These are phyloP conservation scores for Hippoglossus hippoglossus DNA, from an alignment of 2,797 vertebrate genomes.

Conservation along the genomic window DNA sequence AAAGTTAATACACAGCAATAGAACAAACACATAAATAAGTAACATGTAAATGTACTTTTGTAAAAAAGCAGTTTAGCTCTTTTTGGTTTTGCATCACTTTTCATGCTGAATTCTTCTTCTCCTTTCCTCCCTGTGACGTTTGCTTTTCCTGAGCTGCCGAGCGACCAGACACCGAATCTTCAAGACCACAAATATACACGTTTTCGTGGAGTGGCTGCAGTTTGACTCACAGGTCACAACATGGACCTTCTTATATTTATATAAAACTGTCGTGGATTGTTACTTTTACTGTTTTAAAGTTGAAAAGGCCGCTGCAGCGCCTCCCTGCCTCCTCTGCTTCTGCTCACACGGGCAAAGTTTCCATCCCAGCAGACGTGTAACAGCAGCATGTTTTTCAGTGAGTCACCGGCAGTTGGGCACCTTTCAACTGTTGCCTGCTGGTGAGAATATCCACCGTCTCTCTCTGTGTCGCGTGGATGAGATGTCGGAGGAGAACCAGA, in stretches of 20 bases:
- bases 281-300: conserved; percentile 22
- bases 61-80: too few species aligned
- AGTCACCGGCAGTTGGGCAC: conserved; percentile 59
- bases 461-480: conserved; percentile 48
- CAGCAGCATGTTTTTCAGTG: conserved; percentile 45
- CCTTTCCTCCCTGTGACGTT: too few species aligned
- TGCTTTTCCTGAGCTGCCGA: too few species aligned
- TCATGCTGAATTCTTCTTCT: too few species aligned
- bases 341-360: conserved; percentile 27
- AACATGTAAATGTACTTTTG: too few species aligned
- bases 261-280: conserved; percentile 1
- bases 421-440: conserved; percentile 55
- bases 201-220: conserved; percentile 13
- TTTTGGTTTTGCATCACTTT: too few species aligned
- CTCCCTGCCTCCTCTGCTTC: neutral
- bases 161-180: neutral
- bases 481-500: conserved; percentile 46
- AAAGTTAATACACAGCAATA: too few species aligned
- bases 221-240: conserved; percentile 30
- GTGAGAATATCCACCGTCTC: conserved; percentile 45
- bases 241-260: neutral
- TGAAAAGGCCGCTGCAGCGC: conserved; percentile 4
- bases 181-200: conserved; percentile 13
- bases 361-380: conserved; percentile 33
- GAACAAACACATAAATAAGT: too few species aligned